Conservation (phyloP, 2,888 invertebrate genomes). For the Criorhina ranunculi region DNA sequence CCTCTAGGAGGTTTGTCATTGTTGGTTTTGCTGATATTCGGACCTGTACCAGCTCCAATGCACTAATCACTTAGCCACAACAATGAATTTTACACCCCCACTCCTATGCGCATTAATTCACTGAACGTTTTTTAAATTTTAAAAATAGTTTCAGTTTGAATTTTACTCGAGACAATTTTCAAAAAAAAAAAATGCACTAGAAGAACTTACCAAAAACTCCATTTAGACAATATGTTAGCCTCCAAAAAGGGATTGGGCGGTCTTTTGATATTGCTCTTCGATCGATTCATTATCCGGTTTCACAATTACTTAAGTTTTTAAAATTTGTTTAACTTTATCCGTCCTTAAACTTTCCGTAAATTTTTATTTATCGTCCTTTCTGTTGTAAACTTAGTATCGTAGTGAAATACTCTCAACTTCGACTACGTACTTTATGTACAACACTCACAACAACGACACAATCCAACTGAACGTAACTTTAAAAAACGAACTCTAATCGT, state of each 20-base stretch:
- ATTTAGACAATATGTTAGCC: slow-evolving; percentile 87
- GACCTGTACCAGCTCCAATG: no score
- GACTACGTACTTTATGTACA: slow-evolving; percentile 34
- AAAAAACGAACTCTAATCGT: not conserved
- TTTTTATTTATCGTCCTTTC: slow-evolving; percentile 52
- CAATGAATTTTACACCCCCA: no score
- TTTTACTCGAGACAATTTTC: no score
- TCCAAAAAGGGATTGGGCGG: slow-evolving; percentile 87
- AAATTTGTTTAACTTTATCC: no score
- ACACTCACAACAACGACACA: slow-evolving; percentile 23
- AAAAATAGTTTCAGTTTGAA: not conserved
- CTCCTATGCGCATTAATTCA: no score
- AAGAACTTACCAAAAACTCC: slow-evolving; percentile 88
- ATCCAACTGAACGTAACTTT: slow-evolving; percentile 10
- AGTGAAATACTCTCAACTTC: slow-evolving; percentile 32
- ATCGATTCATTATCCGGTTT: slow-evolving; percentile 79
- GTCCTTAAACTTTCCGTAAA: no score
- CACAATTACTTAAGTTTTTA: slow-evolving; percentile 7
- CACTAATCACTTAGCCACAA: no score
- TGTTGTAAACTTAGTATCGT: not conserved
- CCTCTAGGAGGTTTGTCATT: no score
- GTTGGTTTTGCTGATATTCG: no score
- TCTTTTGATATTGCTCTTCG: slow-evolving; percentile 80
- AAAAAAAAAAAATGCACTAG: no score
- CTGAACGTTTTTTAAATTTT: not conserved